Evolutionary conservation across 2,888 invertebrate genomes (phyloP).

Genomic region (Hirtodrosophila histrioides): DNA sequence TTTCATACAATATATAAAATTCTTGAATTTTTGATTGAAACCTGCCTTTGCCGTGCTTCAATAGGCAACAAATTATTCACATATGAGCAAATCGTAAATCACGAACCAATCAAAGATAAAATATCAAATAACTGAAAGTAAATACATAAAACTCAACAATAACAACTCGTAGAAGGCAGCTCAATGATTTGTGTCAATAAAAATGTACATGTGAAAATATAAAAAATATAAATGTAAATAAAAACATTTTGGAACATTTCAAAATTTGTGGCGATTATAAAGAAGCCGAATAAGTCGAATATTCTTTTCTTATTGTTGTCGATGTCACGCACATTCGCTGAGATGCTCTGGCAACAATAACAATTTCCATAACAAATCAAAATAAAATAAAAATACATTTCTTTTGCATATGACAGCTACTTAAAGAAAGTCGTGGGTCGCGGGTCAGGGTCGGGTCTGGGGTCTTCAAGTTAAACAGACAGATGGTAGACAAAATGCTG

Average conservation of each 20-base stretch:
- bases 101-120: slow-evolving; percentile 59
- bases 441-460: background rate
- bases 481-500: slow-evolving; percentile 36
- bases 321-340: slow-evolving; percentile 55
- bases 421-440: slow-evolving; percentile 13
- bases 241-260: slow-evolving; percentile 30
- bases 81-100: slow-evolving; percentile 40
- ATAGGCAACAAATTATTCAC: slow-evolving; percentile 34
- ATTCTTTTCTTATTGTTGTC: slow-evolving; percentile 18
- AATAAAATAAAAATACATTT: slow-evolving; percentile 29
- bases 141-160: slow-evolving; percentile 44
- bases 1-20: no score
- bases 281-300: slow-evolving; percentile 57
- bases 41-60: slow-evolving; percentile 1
- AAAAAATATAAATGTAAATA: slow-evolving; percentile 23
- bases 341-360: slow-evolving; percentile 52
- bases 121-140: slow-evolving; percentile 65
- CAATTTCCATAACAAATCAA: slow-evolving; percentile 64
- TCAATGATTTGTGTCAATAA: slow-evolving; percentile 71
- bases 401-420: slow-evolving; percentile 55
- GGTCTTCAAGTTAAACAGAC: slow-evolving; percentile 43
- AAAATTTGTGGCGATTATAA: slow-evolving; percentile 63
- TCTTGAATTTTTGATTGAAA: slow-evolving; percentile 11
- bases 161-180: slow-evolving; percentile 20
- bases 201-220: slow-evolving; percentile 56